Percentiles rank a stretch among this genome's conserved stretches.
Evolutionary conservation across 2,113 vertebrate species (phyloP).

Genomic region (Brevimyrus niger): DNA sequence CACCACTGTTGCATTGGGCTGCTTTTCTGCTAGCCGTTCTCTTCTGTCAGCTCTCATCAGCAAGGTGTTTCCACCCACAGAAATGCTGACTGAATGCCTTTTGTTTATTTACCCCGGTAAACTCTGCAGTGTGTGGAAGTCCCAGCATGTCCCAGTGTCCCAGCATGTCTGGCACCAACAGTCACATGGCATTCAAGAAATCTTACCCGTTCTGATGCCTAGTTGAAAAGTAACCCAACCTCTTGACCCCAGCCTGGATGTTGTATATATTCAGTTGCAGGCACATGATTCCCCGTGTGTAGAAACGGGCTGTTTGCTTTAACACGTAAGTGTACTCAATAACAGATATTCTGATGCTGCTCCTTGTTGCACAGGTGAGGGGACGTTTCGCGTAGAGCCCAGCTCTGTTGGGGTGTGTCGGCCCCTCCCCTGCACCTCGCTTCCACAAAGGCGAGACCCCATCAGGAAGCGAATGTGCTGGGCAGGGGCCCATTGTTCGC

Average conservation of each 20-base stretch:
- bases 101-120: neutral
- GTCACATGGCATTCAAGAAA: neutral
- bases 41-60: neutral
- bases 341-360: neutral
- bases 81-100: neutral
- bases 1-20: neutral
- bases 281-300: neutral
- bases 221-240: neutral
- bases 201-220: neutral
- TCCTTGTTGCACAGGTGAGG: neutral
- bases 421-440: conserved; percentile 16
- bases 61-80: neutral
- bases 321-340: neutral
- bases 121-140: neutral
- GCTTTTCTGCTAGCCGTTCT: neutral
- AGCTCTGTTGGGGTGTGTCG: neutral
- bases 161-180: neutral
- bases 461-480: conserved; percentile 20
- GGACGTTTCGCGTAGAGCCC: neutral
- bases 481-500: conserved; percentile 16
- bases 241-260: neutral
- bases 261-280: neutral
- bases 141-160: neutral
- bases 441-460: conserved; percentile 17
- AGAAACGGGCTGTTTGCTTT: neutral